Base-by-base conservation (phyloP, 2,113 vertebrate species). In the Sturnus vulgaris region DNA sequence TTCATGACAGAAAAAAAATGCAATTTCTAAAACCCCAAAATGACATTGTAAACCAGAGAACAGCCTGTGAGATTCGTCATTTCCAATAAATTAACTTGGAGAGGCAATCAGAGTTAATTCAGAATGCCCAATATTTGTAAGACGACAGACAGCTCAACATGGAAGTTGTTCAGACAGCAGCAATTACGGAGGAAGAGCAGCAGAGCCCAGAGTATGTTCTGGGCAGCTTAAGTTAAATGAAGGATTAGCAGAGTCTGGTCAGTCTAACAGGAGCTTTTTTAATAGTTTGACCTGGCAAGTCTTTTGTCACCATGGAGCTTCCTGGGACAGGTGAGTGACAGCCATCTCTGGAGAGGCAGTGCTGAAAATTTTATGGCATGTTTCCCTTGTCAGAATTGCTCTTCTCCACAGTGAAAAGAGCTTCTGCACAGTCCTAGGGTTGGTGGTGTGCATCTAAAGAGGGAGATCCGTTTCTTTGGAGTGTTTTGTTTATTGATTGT, bases 401-500 rank as follows among this genome's bases (percentile, higher is more conserved):
- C 63, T 80, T 81, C 55, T 68, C 10, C 19, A 3, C 2, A 3
- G 23, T 44, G 12, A 42, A 94, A 94, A 3, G 19, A 79, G 49
- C 78, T 77, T n/a, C 89, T 65, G 52, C 46, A 17, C 55, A 9
- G 5, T 39, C 79, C 77, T 55, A n/a, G 47, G 20, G 3, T 85
- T 70, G 72, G 30, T 44, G 68, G 39, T 73, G 49, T 76, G 25
- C 27, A 3, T 92, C 82, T 87, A n/a, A 90, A 78, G 88, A 70
- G 4, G 52, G 56, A 81, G 60, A 84, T 52, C 15, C 23, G 27
- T 10, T 31, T 83, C 95, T 95, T 94, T 25, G 28, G 82, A 91
- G 64, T 78, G 64, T 92, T 96, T 87, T 60, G 68, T 80, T 92
- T 91, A 87, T 90, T 95, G 95, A 94, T 90, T 73, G 88, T 96